Percentiles rank a stretch among this genome's conserved stretches.
phyloP scores from a whole-genome alignment of 2,113 vertebrate genomes.

The Pseudorasbora parva region DNA sequence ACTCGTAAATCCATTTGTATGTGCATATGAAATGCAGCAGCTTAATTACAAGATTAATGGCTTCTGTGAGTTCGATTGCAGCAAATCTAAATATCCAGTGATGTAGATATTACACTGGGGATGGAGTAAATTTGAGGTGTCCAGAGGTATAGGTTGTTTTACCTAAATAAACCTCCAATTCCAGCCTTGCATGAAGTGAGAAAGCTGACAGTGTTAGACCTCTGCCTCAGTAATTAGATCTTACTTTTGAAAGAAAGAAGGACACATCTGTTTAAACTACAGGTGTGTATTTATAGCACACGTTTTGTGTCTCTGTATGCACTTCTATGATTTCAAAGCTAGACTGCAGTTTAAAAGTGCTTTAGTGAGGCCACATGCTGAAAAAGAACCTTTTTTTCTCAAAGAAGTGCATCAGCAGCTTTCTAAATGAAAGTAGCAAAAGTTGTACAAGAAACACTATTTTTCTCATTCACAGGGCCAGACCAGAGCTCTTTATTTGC shows the following conservation, averaged over 20 bases:
- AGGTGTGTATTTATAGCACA: not conserved
- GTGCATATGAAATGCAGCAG: conserved; percentile 16
- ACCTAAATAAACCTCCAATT: conserved; percentile 51
- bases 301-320: not conserved
- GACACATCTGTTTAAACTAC: conserved; percentile 32
- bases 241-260: conserved; percentile 36
- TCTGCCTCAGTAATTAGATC: conserved; percentile 46
- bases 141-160: conserved; percentile 20
- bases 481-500: conserved; percentile 40
- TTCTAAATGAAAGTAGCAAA: conserved; percentile 56
- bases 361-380: conserved; percentile 46
- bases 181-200: conserved; percentile 27
- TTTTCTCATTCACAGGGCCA: conserved; percentile 54
- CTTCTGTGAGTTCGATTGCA: not conserved
- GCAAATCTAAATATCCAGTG: not conserved
- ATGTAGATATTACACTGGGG: not conserved
- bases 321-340: not conserved
- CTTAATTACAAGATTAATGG: conserved; percentile 43
- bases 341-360: conserved; percentile 34
- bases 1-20: conserved; percentile 6
- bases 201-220: conserved; percentile 33
- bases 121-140: conserved; percentile 25
- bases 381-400: conserved; percentile 29
- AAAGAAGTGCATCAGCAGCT: conserved; percentile 59
- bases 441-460: conserved; percentile 52